Evolutionary conservation across 2,797 vertebrate species (phyloP), one percentile per base, ranked within the genome.

Genomic region (Ctenopoma multispine): DNA sequence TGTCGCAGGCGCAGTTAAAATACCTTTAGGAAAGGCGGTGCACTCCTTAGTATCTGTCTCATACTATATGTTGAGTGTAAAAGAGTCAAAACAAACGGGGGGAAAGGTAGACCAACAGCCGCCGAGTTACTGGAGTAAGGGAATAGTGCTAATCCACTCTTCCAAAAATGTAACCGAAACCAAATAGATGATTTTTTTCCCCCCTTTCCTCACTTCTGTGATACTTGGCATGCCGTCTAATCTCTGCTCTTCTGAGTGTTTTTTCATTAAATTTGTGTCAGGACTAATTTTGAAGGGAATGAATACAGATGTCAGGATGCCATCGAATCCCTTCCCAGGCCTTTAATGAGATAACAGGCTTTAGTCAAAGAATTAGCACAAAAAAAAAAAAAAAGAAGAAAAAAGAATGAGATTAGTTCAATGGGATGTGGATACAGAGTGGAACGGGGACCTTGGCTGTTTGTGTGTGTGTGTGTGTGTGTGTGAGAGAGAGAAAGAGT

Each of bases 261-360:
- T 87, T 87, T 88, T 81, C 88, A 93, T 93, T 90, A 93, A 93
- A 92, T 93, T 88, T 86, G 82, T 93, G 93, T 94, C 92, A 92
- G 82, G 89, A 89, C 92, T 94, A 85, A 93, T 95, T 95, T 94
- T 46, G 77, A 58, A 79, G 79, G 72, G 81, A 87, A 92, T 90
- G 88, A 94, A 94, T 92, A 91, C 94, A 94, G 92, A 94, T 93
- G 93, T 94, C 93, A 94, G 91, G 88, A 88, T 89, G 92, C 90
- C 91, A 93, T 93, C 88, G 71, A 90, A 92, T 93, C 92, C 91
- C 91, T 90, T 93, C 89, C 77, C 72, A 80, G 89, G 81, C 83
- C 82, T 88, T 92, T 92, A 92, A 94, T 90, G 90, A 94, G 93
- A 94, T 94, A 94, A 95, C 93, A 92, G 89, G 94, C 92, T 94